phyloP scores from a whole-genome alignment of 23 tunicate genomes.

The Halocynthia roretzi region DNA sequence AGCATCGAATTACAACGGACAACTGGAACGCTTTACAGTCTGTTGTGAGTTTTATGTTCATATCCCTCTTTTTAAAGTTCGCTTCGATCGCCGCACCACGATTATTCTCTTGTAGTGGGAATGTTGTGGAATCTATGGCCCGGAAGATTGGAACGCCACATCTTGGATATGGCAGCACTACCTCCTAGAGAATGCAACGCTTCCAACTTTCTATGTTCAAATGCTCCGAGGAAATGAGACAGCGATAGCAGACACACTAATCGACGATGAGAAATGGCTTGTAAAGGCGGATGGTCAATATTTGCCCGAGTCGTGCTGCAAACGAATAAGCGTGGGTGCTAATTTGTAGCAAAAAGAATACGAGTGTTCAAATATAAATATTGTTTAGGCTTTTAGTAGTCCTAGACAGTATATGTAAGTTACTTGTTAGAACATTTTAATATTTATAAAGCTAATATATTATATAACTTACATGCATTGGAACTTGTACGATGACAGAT shows the following conservation, averaged over 20 bases:
- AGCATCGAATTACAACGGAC: conserved; percentile 28
- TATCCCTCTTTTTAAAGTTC: too few relatives aligned
- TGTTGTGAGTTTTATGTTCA: background rate
- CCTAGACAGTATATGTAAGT: too few relatives aligned
- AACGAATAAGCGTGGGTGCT: conserved; percentile 1
- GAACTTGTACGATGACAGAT: too few relatives aligned
- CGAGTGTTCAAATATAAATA: too few relatives aligned
- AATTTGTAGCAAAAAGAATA: too few relatives aligned
- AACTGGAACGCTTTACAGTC: conserved; percentile 30
- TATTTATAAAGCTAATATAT: too few relatives aligned
- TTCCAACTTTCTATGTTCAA: background rate
- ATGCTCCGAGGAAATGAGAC: background rate
- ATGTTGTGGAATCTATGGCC: conserved; percentile 36
- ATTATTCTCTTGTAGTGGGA: conserved; percentile 19
- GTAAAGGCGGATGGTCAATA: background rate
- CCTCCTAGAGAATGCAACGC: background rate
- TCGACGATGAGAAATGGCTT: conserved; percentile 6
- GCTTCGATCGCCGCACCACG: background rate
- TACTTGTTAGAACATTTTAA: too few relatives aligned
- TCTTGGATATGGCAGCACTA: conserved; percentile 14
- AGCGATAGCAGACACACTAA: background rate
- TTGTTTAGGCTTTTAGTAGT: too few relatives aligned
- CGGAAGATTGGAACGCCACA: conserved; percentile 24
- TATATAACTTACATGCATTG: too few relatives aligned
- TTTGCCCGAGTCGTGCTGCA: conserved; percentile 21